Evolutionary conservation across 2,113 vertebrate species (phyloP).

Genomic region (Philantomba maxwellii): DNA sequence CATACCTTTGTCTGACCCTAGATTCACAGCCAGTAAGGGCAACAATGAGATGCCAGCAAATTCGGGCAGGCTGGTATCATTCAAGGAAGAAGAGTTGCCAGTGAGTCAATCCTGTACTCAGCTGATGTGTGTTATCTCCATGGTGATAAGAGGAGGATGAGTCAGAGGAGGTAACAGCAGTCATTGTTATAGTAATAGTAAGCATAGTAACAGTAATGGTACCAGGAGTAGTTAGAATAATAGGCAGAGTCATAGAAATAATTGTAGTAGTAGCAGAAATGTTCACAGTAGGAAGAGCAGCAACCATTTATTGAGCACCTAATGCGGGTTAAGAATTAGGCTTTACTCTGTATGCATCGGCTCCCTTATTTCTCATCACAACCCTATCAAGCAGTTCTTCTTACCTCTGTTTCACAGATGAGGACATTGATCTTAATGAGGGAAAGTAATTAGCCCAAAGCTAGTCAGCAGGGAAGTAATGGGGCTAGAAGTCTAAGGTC

Average conservation of each 20-base stretch:
- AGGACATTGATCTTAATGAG: neutral
- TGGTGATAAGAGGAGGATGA: neutral
- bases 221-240: neutral
- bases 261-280: neutral
- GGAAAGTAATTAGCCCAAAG: neutral
- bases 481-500: neutral
- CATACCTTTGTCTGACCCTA: neutral
- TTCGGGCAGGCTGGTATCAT: neutral
- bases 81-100: neutral
- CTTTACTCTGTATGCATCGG: accelerated
- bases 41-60: neutral
- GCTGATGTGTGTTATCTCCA: neutral
- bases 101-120: neutral
- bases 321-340: too few species aligned
- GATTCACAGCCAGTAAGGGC: neutral
- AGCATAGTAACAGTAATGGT: neutral
- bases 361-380: neutral
- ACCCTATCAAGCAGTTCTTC: neutral
- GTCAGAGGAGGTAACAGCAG: neutral
- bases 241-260: accelerated
- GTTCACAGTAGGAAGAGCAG: accelerated
- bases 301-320: too few species aligned
- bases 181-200: neutral
- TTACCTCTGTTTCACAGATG: neutral
- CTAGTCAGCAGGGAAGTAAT: neutral